Base-by-base conservation (phyloP, 2,113 vertebrate genomes). In the Neomonachus schauinslandi region DNA sequence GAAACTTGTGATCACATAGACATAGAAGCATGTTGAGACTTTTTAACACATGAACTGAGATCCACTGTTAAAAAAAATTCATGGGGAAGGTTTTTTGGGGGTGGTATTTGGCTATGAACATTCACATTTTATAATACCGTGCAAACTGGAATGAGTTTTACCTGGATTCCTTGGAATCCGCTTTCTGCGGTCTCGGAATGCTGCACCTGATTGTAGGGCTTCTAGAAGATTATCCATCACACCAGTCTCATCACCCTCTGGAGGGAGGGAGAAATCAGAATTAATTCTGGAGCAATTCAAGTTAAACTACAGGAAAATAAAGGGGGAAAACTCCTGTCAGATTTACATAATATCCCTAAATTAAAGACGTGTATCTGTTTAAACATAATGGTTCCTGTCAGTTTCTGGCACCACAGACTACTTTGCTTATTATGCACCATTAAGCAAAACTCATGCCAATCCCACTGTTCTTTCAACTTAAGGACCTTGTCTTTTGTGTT, bases 191-290 rank as follows among this genome's bases (percentile, higher is more conserved):
- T 99, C 99, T 61, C 99, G 98, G 99, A 99, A 99, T 1, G 99
- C 99, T n/a, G 99, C 99, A 98, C 99, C 99, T 5, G 99, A 99
- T 97, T 99, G 99, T 91, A 99, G 98, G 83, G 99, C 99, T 98
- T 99, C 99, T 97, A 99, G 99, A 98, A 99, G 98, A 85, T 99
- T 99, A 98, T 99, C 99, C 99, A 99, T 99, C 98, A 99, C 99
- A 28, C 99, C 99, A 0, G 99, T 99, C 98, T 99, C 99, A 91
- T 99, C 99, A 96, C 99, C 99, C 97, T 99, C 99, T 99, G 99
- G 87, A 98, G 96, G 4, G 96, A 95, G 51, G 96, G 83, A 94
- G 96, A 96, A 98, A 98, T 94, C 16, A 63, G 91, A 80, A 98
- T 97, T 97, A 90, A 98, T 94, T 84, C 97, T 93, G 92, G 76